Base-by-base conservation (phyloP, 2,888 invertebrate genomes). In the Epinotia demarniana region DNA sequence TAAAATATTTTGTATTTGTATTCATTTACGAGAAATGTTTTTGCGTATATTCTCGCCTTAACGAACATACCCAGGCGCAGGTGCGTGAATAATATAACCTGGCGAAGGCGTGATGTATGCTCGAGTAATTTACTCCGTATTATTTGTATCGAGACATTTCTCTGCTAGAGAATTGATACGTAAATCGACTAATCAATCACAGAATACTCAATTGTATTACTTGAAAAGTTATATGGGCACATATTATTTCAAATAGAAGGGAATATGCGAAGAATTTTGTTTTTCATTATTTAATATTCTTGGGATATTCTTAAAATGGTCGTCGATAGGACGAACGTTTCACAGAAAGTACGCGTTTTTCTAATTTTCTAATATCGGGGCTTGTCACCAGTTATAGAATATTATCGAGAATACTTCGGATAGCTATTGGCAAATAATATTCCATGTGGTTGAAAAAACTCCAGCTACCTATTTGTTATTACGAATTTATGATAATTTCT, bases 41-140 rank as follows among this genome's bases (percentile, higher is more conserved):
- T 39, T 39, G 39, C 9, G 39, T 39, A 39, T 39, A 39, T 39
- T 39, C 39, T 39, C 39, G 39, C 39, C 39, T 39, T 39, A 39
- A 39, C 8, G 6, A 53, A 49, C 16, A 49, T 8, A 61, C 58
- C 72, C 39, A 58, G 75, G 57, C 75, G 61, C 77, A 77, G 75
- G 75, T 77, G 77, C 19, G 49, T 58, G n/a, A 64, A 70, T 73
- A 75, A 58, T 67, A 72, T 39, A 60, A 67, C 62, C 77, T 77
- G 75, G 67, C 39, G 67, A 73, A 75, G 64, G 61, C 63, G 60
- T 73, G 75, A 58, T 69, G 74, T 76, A 75, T 76, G 74, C 68
- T 60, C 61, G n/a, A 61, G 70, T 70, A 63, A 64, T 69, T 53
- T 72, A 72, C 73, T 62, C 67, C 75, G 72, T 66, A 73, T 75